Conservation (phyloP, 2,888 invertebrate genomes). For the Zeuzera pyrina region DNA sequence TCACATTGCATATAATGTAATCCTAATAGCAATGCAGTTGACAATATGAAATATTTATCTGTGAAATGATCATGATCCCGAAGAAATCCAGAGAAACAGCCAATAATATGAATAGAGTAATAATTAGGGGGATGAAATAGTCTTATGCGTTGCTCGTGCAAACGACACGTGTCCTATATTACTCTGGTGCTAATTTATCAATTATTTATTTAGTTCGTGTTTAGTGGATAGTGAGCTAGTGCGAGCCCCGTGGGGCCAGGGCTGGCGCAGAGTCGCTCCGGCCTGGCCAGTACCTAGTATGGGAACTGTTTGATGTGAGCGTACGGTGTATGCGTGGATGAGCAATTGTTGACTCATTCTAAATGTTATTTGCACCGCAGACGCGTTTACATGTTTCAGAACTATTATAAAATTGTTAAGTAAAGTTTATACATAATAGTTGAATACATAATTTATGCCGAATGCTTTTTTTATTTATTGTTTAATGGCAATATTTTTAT, state of each 20-base stretch:
- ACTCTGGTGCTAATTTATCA: conserved; percentile 57
- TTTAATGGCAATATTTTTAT: conserved; percentile 13
- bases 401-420: not conserved
- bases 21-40: too few species aligned
- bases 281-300: not conserved
- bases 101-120: too few species aligned
- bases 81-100: too few species aligned
- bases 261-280: not conserved
- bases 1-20: too few species aligned
- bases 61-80: too few species aligned
- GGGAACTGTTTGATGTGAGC: not conserved
- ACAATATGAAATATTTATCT: too few species aligned
- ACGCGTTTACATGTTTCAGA: not conserved
- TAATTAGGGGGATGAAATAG: too few species aligned
- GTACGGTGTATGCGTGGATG: not conserved
- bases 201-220: conserved; percentile 23
- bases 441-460: conserved; percentile 62
- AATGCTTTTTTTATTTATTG: conserved; percentile 32
- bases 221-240: not conserved
- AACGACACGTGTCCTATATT: conserved; percentile 35
- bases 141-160: too few species aligned
- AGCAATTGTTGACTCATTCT: not conserved
- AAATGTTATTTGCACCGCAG: not conserved
- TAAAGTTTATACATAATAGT: conserved; percentile 23
- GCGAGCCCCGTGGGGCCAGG: not conserved